phyloP scores from a whole-genome alignment of 2,888 invertebrate genomes.

The Choreutis nemorana region DNA sequence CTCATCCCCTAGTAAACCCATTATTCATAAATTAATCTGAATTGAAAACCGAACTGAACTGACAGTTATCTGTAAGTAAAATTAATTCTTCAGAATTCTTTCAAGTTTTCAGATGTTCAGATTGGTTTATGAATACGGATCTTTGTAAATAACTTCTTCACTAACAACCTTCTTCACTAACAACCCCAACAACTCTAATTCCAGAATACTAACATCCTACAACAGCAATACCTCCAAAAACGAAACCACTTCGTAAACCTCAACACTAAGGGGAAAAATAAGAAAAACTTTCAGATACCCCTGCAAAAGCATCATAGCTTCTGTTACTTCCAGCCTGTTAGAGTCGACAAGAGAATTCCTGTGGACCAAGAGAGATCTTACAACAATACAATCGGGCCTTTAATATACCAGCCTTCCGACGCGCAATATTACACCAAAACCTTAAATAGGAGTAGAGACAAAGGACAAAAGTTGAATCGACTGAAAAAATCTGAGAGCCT shows the following conservation, averaged over 20 bases:
- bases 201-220: conserved; percentile 69
- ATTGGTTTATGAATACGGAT: too few relatives aligned
- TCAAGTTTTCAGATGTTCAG: neutral
- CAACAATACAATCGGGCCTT: conserved; percentile 54
- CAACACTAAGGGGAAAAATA: conserved; percentile 57
- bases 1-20: too few relatives aligned
- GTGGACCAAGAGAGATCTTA: conserved; percentile 52
- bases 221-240: conserved; percentile 66
- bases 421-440: conserved; percentile 57
- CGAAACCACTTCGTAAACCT: conserved; percentile 63
- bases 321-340: conserved; percentile 72
- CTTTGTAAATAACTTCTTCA: neutral
- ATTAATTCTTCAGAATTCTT: too few relatives aligned
- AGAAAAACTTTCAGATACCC: conserved; percentile 71
- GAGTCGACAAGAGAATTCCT: conserved; percentile 64
- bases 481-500: conserved; percentile 60
- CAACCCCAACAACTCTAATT: conserved; percentile 43
- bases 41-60: too few relatives aligned
- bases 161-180: conserved; percentile 32
- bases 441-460: conserved; percentile 53
- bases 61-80: too few relatives aligned
- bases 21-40: too few relatives aligned
- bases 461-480: conserved; percentile 50
- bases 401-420: conserved; percentile 52
- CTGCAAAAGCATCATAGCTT: conserved; percentile 73